phyloP scores from a whole-genome alignment of 2,888 invertebrate genomes.

The Pocota personata region DNA sequence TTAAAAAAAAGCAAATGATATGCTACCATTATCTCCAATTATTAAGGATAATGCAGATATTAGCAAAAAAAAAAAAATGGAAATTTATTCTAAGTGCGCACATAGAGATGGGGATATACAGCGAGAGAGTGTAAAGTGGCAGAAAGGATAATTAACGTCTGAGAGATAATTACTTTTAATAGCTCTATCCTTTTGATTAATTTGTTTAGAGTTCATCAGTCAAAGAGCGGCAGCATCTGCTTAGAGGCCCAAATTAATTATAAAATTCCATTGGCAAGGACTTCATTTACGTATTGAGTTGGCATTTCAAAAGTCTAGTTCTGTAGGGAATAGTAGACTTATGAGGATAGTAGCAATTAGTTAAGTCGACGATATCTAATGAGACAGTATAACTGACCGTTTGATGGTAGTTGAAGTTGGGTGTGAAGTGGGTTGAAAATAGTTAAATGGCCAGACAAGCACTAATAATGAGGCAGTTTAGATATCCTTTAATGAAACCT shows the following conservation, averaged over 20 bases:
- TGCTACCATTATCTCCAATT: conserved; percentile 55
- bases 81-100: background rate
- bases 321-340: background rate
- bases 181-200: conserved; percentile 49
- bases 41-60: conserved; percentile 64
- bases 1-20: background rate
- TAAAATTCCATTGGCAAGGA: conserved; percentile 6
- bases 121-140: background rate
- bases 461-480: too few species aligned
- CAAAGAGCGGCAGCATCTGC: conserved; percentile 1
- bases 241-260: background rate
- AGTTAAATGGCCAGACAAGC: too few species aligned
- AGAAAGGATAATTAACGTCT: conserved; percentile 37
- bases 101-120: background rate
- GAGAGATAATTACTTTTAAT: conserved; percentile 59
- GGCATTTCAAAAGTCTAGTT: background rate
- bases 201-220: conserved; percentile 49
- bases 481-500: too few species aligned
- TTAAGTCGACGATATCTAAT: background rate
- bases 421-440: too few species aligned
- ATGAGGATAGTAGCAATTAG: background rate
- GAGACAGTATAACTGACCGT: too few species aligned
- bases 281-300: conserved; percentile 24
- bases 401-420: too few species aligned
- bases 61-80: conserved; percentile 9